Evolutionary conservation across 2,113 vertebrate species (phyloP).

Genomic region (Gymnogyps californianus): DNA sequence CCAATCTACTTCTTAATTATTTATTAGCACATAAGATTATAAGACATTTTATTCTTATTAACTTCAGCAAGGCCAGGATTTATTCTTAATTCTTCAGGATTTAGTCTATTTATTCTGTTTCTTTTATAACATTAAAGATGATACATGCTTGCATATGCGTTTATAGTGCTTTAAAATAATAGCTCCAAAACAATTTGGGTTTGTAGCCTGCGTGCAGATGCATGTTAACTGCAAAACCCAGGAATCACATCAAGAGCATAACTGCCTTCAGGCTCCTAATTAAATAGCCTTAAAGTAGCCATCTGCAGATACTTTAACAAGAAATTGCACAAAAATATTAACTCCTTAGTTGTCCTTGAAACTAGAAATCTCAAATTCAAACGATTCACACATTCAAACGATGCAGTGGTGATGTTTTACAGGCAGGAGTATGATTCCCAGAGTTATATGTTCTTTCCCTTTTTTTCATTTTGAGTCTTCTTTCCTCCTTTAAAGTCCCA

Average conservation of each 20-base stretch:
- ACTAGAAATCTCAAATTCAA: background rate
- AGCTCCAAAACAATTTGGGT: background rate
- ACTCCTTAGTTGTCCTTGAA: background rate
- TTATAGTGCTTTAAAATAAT: background rate
- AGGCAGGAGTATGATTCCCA: background rate
- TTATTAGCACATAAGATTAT: background rate
- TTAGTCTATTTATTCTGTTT: background rate
- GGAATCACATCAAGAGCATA: background rate
- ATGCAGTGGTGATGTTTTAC: background rate
- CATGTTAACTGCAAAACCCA: background rate
- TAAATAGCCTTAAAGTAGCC: constrained; percentile 48
- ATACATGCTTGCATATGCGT: background rate
- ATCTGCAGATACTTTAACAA: constrained; percentile 10
- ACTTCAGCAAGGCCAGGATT: background rate
- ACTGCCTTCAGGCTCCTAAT: constrained; percentile 35
- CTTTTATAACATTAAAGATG: background rate
- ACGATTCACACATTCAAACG: fast-evolving
- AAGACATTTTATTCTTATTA: background rate
- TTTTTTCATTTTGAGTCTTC: background rate
- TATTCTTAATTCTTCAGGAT: background rate
- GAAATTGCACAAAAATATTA: background rate
- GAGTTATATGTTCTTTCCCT: fast-evolving
- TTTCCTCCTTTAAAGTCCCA: background rate
- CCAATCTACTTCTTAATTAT: background rate
- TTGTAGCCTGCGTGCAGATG: background rate